Base-by-base conservation (phyloP, 1,140 invertebrate species). In the Pomacea maculata region DNA sequence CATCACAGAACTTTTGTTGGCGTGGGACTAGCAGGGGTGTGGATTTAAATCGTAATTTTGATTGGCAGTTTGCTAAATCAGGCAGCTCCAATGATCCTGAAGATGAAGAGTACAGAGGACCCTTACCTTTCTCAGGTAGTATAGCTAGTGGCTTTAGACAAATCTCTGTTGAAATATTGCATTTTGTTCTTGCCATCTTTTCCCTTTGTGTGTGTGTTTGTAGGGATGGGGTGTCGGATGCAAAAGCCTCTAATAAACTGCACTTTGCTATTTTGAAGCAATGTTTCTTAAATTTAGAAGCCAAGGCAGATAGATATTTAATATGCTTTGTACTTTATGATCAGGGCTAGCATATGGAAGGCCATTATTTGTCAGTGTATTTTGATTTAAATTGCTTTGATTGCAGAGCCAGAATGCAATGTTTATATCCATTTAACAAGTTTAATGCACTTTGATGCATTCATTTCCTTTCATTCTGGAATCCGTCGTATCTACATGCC, bases 41-140 rank as follows among this genome's bases (percentile, higher is more conserved):
- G 6, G 90, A 91, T 78, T 68, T 91, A 8, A 89, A 91, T 74
- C 82, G 90, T 29, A 91, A 91, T 78, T 91, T 90, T 87, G 89
- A 88, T 57, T 91, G 89, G 89, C 83, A 90, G 80, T 91, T 86
- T 88, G 89, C 85, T 25, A 83, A 83, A 12, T 84, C 84, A 73
- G 89, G 89, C 29, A 90, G 89, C 72, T 90, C 89, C 15, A 71
- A 45, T n/a, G 79, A 90, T 79, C 77, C 73, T 5, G 77, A 73
- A 52, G 89, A 90, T 86, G 89, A 89, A 77, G 89, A 90, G 78
- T 90, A 88, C 80, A 86, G 87, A 82, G 89, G 89, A 54, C 67
- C 75, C 54, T 25, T 82, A 63, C 68, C 86, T 71, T 90, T 90
- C 84, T 90, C 89, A 88, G 89, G 89, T 90, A 80, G 45, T 25